phyloP scores from a whole-genome alignment of 2,888 invertebrate genomes.

The Cabera pusaria region DNA sequence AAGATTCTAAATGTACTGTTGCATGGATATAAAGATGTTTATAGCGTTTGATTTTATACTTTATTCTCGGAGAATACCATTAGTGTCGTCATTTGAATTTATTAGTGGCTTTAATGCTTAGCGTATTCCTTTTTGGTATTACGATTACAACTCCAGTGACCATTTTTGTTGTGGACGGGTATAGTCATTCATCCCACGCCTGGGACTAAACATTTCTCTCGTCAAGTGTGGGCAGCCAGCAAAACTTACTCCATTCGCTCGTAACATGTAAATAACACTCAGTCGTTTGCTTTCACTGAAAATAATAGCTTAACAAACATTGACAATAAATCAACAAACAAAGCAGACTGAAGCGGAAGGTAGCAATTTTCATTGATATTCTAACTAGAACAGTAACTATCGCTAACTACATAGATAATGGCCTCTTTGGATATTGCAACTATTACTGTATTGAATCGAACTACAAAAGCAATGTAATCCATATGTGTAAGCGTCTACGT shows the following conservation, averaged over 20 bases:
- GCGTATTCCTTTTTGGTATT: conserved; percentile 30
- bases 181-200: conserved; percentile 40
- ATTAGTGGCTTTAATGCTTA: conserved; percentile 19
- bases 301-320: too few species aligned
- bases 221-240: conserved; percentile 33
- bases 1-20: not conserved
- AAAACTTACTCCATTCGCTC: conserved; percentile 22
- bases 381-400: too few species aligned
- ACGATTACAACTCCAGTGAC: conserved; percentile 26
- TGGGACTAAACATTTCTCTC: conserved; percentile 37
- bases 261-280: too few species aligned
- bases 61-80: conserved; percentile 7
- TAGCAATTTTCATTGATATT: too few species aligned
- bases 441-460: conserved; percentile 13
- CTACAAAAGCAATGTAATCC: too few species aligned
- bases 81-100: conserved; percentile 9
- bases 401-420: too few species aligned
- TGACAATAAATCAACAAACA: too few species aligned
- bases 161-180: conserved; percentile 31
- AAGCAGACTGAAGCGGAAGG: too few species aligned
- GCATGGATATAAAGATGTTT: conserved; percentile 7
- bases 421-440: too few species aligned
- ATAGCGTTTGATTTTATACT: conserved; percentile 8
- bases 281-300: too few species aligned
- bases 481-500: too few species aligned